Evolutionary conservation across 2,113 vertebrate genomes (phyloP), one percentile per base, ranked within the genome.

Genomic region (Mola mola): DNA sequence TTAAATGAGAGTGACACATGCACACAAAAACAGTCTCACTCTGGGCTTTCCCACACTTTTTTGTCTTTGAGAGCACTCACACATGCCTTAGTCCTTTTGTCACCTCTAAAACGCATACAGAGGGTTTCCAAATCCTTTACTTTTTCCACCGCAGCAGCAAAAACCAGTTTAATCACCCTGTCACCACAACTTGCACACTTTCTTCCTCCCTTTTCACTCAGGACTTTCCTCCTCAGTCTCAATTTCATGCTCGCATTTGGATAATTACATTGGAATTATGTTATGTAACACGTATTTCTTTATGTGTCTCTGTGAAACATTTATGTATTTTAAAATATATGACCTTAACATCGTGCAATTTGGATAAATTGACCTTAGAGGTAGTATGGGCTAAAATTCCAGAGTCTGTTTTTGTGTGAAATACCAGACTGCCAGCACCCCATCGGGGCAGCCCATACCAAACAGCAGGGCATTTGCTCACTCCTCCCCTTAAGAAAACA

Each of bases 401-500:
- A 69, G 40, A 11, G 38, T 50, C 19, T 76, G 76, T 82, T 84
- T 79, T 78, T 84, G 59, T 70, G 72, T 58, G 72, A 81, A 78
- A 81, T 62, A 58, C 58, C 63, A 68, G 49, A 58, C 65, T 65
- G 47, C 55, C 51, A 72, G 52, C 62, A 66, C 25, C 56, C 43
- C 63, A 31, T 38, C n/a, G 38, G 64, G 53, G 48, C 38, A 29
- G 74, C 71, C 41, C 70, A 60, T 43, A 64, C 16, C 56, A 69
- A 48, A 62, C 66, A 72, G 64, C 52, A 8, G 63, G 67, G 70
- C 46, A 72, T 75, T 79, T 38, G 37, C 64, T 65, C 75, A 66
- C 81, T 77, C 83, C 78, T 79, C 76, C 83, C 69, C 47, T 75
- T 85, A 59, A 79, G 79, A 80, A 84, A 88, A 88, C 77, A 88